Conservation (phyloP, 2,113 vertebrate species). For the Centrocercus urophasianus region DNA sequence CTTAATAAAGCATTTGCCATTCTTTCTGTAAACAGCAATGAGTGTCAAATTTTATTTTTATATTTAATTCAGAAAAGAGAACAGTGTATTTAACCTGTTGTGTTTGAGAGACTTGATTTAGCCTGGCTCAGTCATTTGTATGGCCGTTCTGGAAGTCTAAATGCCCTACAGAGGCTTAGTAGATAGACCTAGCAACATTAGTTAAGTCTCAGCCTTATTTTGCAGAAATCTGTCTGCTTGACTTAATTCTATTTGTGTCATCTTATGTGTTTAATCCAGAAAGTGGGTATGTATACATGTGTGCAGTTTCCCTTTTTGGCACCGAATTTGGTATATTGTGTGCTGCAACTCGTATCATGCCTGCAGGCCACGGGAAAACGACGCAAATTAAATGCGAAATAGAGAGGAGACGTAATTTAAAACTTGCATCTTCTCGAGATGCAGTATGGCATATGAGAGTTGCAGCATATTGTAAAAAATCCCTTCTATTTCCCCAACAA, state of each 20-base stretch:
- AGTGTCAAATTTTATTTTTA: not conserved
- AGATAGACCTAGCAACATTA: not conserved
- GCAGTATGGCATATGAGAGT: slow-evolving; percentile 44
- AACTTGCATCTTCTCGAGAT: slow-evolving; percentile 48
- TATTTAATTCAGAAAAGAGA: not conserved
- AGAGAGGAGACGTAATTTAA: slow-evolving; percentile 25
- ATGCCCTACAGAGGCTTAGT: not conserved
- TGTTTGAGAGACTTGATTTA: not conserved
- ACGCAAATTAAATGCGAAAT: slow-evolving; percentile 43
- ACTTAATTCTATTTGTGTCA: slow-evolving; percentile 52
- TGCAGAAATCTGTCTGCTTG: not conserved
- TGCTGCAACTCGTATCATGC: slow-evolving; percentile 60
- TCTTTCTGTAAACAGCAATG: not conserved
- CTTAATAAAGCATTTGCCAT: not conserved
- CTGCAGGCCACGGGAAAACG: slow-evolving; percentile 54
- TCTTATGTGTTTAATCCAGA: slow-evolving; percentile 56
- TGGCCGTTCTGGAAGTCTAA: not conserved
- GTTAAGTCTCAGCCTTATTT: not conserved
- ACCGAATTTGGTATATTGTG: slow-evolving; percentile 20
- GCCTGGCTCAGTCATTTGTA: not conserved
- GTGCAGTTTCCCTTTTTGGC: slow-evolving; percentile 61
- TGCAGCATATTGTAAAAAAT: slow-evolving; percentile 57
- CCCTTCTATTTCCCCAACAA: slow-evolving; percentile 50
- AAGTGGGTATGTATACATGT: slow-evolving; percentile 43
- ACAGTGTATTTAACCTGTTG: not conserved